A percentile compares a stretch with the other conserved stretches of the same genome.
Conservation (phyloP, 1,140 invertebrate species). For the Brachionus plicatilis region DNA sequence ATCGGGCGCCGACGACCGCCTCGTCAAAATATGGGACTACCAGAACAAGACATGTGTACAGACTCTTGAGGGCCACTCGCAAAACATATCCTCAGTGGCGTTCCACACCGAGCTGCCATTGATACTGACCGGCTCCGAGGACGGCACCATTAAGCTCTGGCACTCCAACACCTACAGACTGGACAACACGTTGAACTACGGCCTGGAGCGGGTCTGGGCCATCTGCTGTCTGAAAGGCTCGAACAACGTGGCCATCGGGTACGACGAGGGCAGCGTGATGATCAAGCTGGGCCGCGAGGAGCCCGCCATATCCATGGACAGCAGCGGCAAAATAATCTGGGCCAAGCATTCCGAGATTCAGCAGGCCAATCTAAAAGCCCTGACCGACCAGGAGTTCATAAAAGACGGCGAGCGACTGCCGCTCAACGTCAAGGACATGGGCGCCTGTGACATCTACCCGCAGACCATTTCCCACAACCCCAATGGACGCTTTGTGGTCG, state of each 20-base stretch:
- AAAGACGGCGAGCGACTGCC: conserved; percentile 87
- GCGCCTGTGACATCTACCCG: conserved; percentile 97
- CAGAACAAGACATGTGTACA: conserved; percentile 99
- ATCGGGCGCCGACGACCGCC: conserved; percentile 92
- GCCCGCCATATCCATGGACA: conserved; percentile 98
- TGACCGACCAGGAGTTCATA: conserved; percentile 47
- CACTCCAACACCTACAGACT: conserved; percentile 56
- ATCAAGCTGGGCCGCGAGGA: conserved; percentile 95
- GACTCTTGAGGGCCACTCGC: conserved; percentile 90
- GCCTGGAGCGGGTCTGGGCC: conserved; percentile 94
- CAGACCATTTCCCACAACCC: conserved; percentile 97
- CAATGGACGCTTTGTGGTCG: conserved; percentile 93
- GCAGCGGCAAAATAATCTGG: conserved; percentile 95
- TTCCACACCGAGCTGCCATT: conserved; percentile 98
- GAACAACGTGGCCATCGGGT: conserved; percentile 93
- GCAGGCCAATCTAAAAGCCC: conserved; percentile 81
- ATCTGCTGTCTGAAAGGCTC: conserved; percentile 89
- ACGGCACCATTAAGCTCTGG: conserved; percentile 67
- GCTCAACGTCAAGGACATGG: conserved; percentile 94
- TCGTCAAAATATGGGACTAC: conserved; percentile 99
- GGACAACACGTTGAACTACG: conserved; percentile 94
- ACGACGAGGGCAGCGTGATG: conserved; percentile 96
- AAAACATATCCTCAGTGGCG: conserved; percentile 79
- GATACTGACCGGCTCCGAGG: conserved; percentile 92
- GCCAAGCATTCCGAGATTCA: conserved; percentile 95